Evolutionary conservation across 2,888 invertebrate genomes (phyloP).

Genomic region (Sisyra terminalis): DNA sequence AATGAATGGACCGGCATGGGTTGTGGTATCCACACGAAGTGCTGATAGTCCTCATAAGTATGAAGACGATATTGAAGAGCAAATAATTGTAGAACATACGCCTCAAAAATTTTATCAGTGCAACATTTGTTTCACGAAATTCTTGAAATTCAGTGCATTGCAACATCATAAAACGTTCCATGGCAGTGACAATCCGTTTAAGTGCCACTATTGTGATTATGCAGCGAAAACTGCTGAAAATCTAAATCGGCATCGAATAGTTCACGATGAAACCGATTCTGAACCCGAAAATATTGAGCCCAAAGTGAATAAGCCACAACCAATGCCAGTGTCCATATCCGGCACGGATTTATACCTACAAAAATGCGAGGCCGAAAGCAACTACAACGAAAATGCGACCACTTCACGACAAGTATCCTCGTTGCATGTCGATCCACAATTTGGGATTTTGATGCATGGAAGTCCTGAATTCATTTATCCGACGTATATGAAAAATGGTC

Average conservation of each 20-base stretch:
- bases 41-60: conserved; percentile 14
- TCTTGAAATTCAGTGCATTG: conserved; percentile 51
- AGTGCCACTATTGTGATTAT: conserved; percentile 55
- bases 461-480: conserved; percentile 65
- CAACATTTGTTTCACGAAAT: conserved; percentile 53
- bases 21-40: conserved; percentile 22
- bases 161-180: conserved; percentile 53
- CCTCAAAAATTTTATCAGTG: conserved; percentile 29
- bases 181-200: conserved; percentile 43
- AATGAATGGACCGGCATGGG: conserved; percentile 26
- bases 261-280: conserved; percentile 27
- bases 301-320: conserved; percentile 8
- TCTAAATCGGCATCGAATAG: conserved; percentile 42
- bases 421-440: conserved; percentile 45
- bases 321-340: conserved; percentile 36
- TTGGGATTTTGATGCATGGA: conserved; percentile 50
- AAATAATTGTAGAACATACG: conserved; percentile 13
- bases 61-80: neutral
- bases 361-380: conserved; percentile 33
- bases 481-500: conserved; percentile 54
- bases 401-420: conserved; percentile 15
- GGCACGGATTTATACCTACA: conserved; percentile 49
- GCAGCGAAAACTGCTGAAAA: conserved; percentile 51
- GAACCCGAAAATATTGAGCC: conserved; percentile 12
- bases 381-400: neutral